phyloP scores from a whole-genome alignment of 2,113 vertebrate species.

The Anoplopoma fimbria region DNA sequence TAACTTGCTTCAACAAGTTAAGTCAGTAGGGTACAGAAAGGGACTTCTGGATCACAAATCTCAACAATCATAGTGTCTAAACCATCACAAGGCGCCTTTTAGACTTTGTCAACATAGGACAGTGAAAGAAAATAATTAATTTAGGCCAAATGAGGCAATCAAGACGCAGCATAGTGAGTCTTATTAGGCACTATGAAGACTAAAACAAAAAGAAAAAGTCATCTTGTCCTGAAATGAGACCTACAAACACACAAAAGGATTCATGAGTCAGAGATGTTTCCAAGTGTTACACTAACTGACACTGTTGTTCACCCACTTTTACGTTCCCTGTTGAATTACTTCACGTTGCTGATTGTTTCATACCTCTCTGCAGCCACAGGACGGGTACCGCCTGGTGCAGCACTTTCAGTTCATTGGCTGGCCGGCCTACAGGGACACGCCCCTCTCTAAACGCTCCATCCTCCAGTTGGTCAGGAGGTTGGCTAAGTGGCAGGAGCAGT shows the following conservation, averaged over 20 bases:
- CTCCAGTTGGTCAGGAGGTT: constrained; percentile 93
- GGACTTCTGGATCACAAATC: not conserved
- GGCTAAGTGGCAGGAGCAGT: constrained; percentile 98
- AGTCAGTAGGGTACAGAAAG: not conserved
- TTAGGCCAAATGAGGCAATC: not conserved
- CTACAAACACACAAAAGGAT: too few species aligned
- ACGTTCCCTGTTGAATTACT: too few species aligned
- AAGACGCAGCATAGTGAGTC: too few species aligned
- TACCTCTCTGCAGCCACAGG: constrained; percentile 89
- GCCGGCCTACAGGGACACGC: constrained; percentile 96
- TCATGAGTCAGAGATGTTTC: too few species aligned
- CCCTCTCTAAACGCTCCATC: constrained; percentile 95
- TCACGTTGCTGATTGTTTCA: too few species aligned
- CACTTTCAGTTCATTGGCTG: constrained; percentile 99
- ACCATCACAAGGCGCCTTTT: not conserved
- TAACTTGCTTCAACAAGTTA: too few species aligned
- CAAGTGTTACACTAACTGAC: too few species aligned
- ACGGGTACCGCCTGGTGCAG: constrained; percentile 96
- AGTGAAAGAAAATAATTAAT: not conserved
- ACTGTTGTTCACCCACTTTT: not conserved
- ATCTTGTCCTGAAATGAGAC: not conserved
- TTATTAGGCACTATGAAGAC: not conserved
- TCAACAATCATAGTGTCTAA: too few species aligned
- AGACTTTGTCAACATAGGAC: not conserved
- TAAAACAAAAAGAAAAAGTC: not conserved